Percentiles rank a stretch among this genome's conserved stretches.
Conservation (phyloP, 2,888 invertebrate species). For the Eurois occulta region DNA sequence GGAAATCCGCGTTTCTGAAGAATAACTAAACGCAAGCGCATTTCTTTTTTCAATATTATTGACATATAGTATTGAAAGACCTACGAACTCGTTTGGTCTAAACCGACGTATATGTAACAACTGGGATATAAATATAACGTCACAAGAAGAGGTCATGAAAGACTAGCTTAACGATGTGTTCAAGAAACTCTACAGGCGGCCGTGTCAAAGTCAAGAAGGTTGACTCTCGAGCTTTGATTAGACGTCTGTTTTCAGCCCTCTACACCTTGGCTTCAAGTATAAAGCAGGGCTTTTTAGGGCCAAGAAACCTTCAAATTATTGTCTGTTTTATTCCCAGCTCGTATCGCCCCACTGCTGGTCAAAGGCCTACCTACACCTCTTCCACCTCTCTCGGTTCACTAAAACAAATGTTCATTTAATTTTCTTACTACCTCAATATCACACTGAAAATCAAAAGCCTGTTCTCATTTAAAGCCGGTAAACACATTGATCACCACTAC, state of each 20-base stretch:
- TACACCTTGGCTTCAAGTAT: background rate
- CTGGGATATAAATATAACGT: background rate
- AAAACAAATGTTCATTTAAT: background rate
- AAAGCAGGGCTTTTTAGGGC: background rate
- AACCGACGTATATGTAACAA: background rate
- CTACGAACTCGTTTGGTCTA: background rate
- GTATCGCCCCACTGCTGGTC: background rate
- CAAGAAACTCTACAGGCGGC: background rate
- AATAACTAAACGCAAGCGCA: background rate
- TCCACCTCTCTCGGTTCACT: background rate
- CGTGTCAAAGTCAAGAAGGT: slow-evolving; percentile 6
- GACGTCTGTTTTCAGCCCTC: slow-evolving; percentile 1
- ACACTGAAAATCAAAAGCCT: background rate
- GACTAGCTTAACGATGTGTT: slow-evolving; percentile 17
- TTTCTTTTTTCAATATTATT: background rate
- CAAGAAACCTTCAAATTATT: background rate
- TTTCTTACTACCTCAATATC: background rate
- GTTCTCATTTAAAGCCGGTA: background rate
- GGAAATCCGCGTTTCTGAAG: background rate
- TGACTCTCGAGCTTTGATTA: slow-evolving; percentile 27
- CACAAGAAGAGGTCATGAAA: slow-evolving; percentile 6
- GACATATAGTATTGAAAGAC: background rate
- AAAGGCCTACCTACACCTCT: background rate
- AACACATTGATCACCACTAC: background rate
- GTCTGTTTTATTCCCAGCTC: background rate